These are phyloP conservation scores for Penaeus monodon DNA, from an alignment of 2,888 invertebrate species.

Conservation along the genomic window DNA sequence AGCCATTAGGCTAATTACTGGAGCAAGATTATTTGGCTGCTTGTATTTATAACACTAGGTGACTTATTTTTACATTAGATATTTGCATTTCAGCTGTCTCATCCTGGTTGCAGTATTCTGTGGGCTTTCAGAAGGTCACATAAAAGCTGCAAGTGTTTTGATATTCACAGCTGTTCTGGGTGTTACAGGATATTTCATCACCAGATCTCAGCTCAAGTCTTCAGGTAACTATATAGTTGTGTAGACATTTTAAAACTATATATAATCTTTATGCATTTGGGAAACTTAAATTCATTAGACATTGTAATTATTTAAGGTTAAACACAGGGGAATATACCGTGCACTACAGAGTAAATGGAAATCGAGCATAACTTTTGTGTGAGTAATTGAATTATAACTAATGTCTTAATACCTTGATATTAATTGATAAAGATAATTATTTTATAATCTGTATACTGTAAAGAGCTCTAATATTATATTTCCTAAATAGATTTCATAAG, in stretches of 20 bases:
- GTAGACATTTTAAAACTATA: neutral
- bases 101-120: constrained; percentile 55
- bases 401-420: too few relatives aligned
- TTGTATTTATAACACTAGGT: neutral
- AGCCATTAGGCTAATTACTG: neutral
- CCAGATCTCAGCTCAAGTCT: constrained; percentile 26
- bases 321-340: too few relatives aligned
- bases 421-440: too few relatives aligned
- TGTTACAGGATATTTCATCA: constrained; percentile 34
- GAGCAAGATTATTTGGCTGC: neutral
- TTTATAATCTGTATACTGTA: too few relatives aligned
- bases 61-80: neutral
- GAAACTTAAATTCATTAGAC: neutral
- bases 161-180: constrained; percentile 34
- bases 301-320: too few relatives aligned
- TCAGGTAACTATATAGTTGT: constrained; percentile 31
- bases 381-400: too few relatives aligned
- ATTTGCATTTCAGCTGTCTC: constrained; percentile 49
- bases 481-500: too few relatives aligned
- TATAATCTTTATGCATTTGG: neutral
- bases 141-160: constrained; percentile 30
- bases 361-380: too few relatives aligned
- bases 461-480: too few relatives aligned
- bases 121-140: constrained; percentile 44
- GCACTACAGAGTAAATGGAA: too few relatives aligned